Evolutionary conservation across 2,113 vertebrate genomes (phyloP).

Genomic region (Meleagris gallopavo): DNA sequence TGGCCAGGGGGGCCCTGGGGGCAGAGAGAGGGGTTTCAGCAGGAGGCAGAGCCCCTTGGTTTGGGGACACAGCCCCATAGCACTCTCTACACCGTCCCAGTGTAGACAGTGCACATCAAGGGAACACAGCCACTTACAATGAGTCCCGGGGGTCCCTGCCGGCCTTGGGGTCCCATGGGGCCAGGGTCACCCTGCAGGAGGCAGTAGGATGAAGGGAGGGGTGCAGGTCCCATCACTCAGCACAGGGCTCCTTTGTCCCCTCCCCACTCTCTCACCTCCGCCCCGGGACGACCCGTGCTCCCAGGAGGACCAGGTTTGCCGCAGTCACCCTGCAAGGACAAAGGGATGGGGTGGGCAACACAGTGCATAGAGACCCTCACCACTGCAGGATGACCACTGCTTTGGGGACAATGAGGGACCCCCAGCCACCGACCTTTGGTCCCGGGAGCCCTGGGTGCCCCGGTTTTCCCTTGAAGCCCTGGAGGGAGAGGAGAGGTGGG

Average conservation of each 20-base stretch:
- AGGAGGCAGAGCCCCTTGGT: neutral
- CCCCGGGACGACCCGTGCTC: slow-evolving; percentile 82
- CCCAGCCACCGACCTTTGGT: slow-evolving; percentile 73
- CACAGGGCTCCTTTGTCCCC: fast-evolving
- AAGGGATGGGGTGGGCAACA: fast-evolving
- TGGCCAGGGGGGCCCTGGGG: slow-evolving; percentile 86
- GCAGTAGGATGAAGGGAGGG: neutral
- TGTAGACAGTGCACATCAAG: fast-evolving
- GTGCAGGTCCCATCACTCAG: fast-evolving
- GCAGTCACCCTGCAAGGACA: slow-evolving; percentile 84
- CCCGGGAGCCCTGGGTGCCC: slow-evolving; percentile 85
- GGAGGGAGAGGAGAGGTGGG: neutral
- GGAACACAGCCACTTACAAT: slow-evolving; percentile 77
- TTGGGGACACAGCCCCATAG: fast-evolving
- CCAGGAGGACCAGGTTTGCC: slow-evolving; percentile 89
- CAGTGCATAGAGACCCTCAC: fast-evolving
- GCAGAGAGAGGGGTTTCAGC: neutral
- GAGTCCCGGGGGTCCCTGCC: slow-evolving; percentile 90
- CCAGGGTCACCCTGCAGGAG: slow-evolving; percentile 90
- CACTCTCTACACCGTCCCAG: fast-evolving
- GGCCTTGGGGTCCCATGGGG: slow-evolving; percentile 87
- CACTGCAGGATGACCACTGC: neutral
- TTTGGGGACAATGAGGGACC: fast-evolving
- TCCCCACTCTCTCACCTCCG: slow-evolving; percentile 79
- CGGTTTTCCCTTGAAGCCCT: slow-evolving; percentile 89